Conservation (phyloP, 2,113 vertebrate species). For the Psettodes erumei region DNA sequence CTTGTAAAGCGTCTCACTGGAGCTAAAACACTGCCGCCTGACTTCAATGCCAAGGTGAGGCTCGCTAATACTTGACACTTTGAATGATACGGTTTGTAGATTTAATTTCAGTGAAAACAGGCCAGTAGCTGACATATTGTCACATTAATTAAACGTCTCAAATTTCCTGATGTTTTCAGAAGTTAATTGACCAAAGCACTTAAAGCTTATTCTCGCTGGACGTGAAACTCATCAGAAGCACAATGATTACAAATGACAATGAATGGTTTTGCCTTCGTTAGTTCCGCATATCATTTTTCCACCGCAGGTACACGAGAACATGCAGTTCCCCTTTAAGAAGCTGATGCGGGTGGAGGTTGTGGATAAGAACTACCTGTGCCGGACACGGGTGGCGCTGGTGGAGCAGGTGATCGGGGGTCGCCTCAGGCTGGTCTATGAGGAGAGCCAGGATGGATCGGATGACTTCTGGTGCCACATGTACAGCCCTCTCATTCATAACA, state of each 20-base stretch:
- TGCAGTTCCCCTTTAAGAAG: conserved; percentile 97
- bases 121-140: neutral
- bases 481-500: conserved; percentile 95
- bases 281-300: neutral
- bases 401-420: conserved; percentile 95
- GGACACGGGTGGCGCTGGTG: conserved; percentile 94
- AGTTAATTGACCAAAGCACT: neutral
- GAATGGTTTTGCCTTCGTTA: neutral
- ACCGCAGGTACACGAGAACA: conserved; percentile 91
- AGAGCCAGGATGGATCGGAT: conserved; percentile 93
- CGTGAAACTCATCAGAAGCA: neutral
- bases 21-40: conserved; percentile 97
- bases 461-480: conserved; percentile 99
- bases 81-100: neutral
- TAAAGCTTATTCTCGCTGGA: neutral
- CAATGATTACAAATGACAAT: neutral
- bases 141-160: neutral
- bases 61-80: neutral
- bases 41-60: conserved; percentile 94
- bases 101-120: too few species aligned
- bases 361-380: conserved; percentile 96
- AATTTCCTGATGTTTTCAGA: neutral
- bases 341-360: conserved; percentile 98
- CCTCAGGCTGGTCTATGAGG: conserved; percentile 93
- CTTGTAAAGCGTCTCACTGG: conserved; percentile 99